Base-by-base conservation (phyloP, 1,140 invertebrate genomes). In the Ephestia elutella region DNA sequence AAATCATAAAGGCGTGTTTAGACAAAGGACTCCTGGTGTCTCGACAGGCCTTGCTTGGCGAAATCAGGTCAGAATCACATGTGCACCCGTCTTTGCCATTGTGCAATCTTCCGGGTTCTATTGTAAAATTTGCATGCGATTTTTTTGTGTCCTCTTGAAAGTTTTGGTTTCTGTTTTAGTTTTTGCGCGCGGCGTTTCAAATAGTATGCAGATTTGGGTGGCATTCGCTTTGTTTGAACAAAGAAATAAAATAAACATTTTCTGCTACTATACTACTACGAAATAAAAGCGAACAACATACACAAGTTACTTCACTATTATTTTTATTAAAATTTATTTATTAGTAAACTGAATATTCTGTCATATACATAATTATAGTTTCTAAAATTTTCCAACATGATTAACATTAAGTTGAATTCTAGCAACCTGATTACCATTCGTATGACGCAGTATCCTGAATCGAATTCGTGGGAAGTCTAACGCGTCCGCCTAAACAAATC, bases 51-150 rank as follows among this genome's bases (percentile, higher is more conserved):
- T 71, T 64, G 75, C 74, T 69, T 68, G 66, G 69, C 69, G 53
- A 85, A 86, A 88, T 83, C 78, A 84, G 86, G 84, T 87, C 84
- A 87, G 76, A 73, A 86, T 86, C 81, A 87, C 86, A 88, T 87
- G 86, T 87, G 86, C 78, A 75, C 71, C 78, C 65, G 59, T 57
- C 62, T 73, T 64, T 68, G 32, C 28, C 66, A 78, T 88, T 86
- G 82, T 86, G 75, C 78, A 86, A 83, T 80, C 81, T 88, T 85
- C 83, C 86, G 81, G 82, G 78, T 81, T 32, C 68, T 62, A 64
- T 79, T 74, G 67, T 75, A 35, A 64, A 54, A 64, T 58, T 50
- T 49, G 66, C 72, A 72, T 76, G 78, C 80, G 69, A 81, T 78
- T 80, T 32, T 81, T 80, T 83, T 74, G 58, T 58, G 54, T 32